These are phyloP conservation scores for Mobula birostris DNA, from an alignment of 2,113 vertebrate genomes.

Conservation along the genomic window DNA sequence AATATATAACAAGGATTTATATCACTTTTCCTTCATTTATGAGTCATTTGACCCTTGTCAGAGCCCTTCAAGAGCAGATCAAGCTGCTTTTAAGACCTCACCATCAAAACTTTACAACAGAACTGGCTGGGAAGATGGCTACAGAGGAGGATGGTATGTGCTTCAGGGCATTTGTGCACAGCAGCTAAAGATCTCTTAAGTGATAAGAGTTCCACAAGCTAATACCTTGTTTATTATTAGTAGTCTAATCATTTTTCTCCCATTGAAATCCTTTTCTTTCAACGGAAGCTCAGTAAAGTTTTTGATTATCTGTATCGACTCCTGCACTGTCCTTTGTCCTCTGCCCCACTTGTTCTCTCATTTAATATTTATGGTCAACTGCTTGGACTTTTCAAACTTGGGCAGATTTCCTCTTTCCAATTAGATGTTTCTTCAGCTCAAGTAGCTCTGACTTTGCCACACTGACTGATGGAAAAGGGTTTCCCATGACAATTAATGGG, in stretches of 20 bases:
- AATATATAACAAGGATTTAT: slow-evolving; percentile 69
- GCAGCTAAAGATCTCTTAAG: slow-evolving; percentile 53
- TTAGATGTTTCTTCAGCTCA: background rate
- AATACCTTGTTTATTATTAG: slow-evolving; percentile 32
- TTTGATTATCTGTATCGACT: background rate
- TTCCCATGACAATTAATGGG: background rate
- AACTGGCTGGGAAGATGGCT: slow-evolving; percentile 60
- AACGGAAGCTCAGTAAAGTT: background rate
- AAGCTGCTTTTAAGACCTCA: slow-evolving; percentile 64
- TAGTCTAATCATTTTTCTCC: background rate
- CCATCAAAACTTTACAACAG: slow-evolving; percentile 60
- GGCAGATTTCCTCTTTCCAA: background rate
- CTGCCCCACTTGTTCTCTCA: background rate
- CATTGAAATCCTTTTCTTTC: background rate
- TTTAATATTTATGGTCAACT: background rate
- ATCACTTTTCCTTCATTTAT: slow-evolving; percentile 69
- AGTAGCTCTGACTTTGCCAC: background rate
- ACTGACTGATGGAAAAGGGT: background rate
- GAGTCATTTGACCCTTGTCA: slow-evolving; percentile 64
- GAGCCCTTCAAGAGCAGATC: slow-evolving; percentile 62
- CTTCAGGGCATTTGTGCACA: slow-evolving; percentile 57
- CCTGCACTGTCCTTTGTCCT: background rate
- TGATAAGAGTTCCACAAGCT: slow-evolving; percentile 46
- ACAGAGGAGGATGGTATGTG: slow-evolving; percentile 56
- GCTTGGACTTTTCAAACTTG: too few relatives aligned